Evolutionary conservation across 2,888 invertebrate species (phyloP).

Genomic region (Drosophila yooni): DNA sequence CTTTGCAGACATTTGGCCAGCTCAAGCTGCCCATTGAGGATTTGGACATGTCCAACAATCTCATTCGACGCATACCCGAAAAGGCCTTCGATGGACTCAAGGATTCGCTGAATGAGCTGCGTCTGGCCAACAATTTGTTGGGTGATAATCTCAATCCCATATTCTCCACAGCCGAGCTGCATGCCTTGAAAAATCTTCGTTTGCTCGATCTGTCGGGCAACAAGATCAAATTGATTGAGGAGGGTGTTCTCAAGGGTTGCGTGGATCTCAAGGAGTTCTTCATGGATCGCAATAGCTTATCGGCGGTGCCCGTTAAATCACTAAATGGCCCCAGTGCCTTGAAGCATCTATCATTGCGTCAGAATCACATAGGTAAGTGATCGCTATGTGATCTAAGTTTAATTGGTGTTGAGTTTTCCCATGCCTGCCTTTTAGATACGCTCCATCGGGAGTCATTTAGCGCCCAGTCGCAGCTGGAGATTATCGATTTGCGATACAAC

Average conservation of each 20-base stretch:
- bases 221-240: conserved; percentile 92
- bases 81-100: conserved; percentile 89
- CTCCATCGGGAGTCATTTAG: conserved; percentile 89
- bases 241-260: conserved; percentile 94
- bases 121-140: conserved; percentile 92
- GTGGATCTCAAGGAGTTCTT: conserved; percentile 91
- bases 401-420: background rate
- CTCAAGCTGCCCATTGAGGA: conserved; percentile 90
- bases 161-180: conserved; percentile 94
- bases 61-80: conserved; percentile 91
- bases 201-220: conserved; percentile 93
- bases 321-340: conserved; percentile 92
- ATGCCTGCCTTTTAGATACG: conserved; percentile 86
- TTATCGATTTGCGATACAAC: conserved; percentile 92
- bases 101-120: conserved; percentile 89
- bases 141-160: conserved; percentile 96
- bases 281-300: conserved; percentile 92
- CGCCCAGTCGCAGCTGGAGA: conserved; percentile 89
- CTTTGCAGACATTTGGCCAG: conserved; percentile 87
- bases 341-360: conserved; percentile 89
- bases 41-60: conserved; percentile 93
- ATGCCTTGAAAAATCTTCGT: conserved; percentile 90
- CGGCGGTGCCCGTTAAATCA: conserved; percentile 90
- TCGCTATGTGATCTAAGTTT: background rate
- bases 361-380: conserved; percentile 91